A percentile compares a stretch with the other conserved stretches of the same genome.
These are phyloP conservation scores for Eupleurogrammus muticus DNA, from an alignment of 2,797 vertebrate species.

Conservation along the genomic window DNA sequence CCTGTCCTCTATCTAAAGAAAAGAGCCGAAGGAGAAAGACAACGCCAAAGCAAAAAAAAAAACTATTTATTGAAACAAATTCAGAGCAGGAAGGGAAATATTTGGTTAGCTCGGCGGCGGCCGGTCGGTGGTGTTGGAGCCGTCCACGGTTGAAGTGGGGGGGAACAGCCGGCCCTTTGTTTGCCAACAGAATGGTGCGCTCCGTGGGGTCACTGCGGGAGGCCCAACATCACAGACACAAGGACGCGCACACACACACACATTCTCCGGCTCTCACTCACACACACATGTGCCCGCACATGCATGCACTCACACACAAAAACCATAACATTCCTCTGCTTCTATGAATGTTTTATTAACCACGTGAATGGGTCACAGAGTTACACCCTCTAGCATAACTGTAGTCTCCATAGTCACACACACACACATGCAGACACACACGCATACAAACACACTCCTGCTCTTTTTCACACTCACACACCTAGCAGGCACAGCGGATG, in stretches of 20 bases:
- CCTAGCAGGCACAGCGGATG: conserved; percentile 46
- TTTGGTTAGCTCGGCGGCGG: conserved; percentile 87
- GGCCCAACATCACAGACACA: conserved; percentile 85
- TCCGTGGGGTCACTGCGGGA: conserved; percentile 89
- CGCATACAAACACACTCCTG: conserved; percentile 38
- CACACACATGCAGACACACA: conserved; percentile 37
- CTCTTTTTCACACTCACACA: conserved; percentile 62
- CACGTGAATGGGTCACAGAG: conserved; percentile 87
- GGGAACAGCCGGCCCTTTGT: conserved; percentile 90
- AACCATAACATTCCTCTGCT: conserved; percentile 86
- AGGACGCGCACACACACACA: conserved; percentile 70
- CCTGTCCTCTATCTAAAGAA: conserved; percentile 65
- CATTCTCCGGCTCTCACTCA: not conserved
- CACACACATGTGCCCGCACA: conserved; percentile 46
- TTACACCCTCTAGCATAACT: conserved; percentile 79
- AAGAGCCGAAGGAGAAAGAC: conserved; percentile 67
- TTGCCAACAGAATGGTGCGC: conserved; percentile 89
- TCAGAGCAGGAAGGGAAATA: conserved; percentile 87
- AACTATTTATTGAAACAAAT: conserved; percentile 88
- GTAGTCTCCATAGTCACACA: conserved; percentile 73
- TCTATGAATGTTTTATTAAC: conserved; percentile 89
- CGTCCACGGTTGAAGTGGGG: conserved; percentile 82
- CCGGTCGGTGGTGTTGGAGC: conserved; percentile 79
- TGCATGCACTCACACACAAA: conserved; percentile 65
- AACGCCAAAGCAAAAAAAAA: conserved; percentile 78